A percentile compares a stretch with the other conserved stretches of the same genome.
Evolutionary conservation across 1,140 invertebrate species (phyloP).

Genomic region (Drosophila murphyi): DNA sequence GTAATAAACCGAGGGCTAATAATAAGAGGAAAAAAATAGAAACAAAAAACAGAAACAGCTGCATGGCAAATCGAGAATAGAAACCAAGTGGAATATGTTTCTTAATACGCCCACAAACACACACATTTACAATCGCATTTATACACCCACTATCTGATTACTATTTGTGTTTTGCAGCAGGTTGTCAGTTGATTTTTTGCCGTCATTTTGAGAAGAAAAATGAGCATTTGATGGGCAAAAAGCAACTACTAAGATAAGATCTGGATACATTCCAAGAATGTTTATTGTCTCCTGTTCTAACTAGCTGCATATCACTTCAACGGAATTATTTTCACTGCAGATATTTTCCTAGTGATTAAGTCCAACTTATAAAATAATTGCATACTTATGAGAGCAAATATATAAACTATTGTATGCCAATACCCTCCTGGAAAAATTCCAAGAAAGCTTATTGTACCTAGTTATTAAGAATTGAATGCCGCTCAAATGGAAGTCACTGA

Average conservation of each 20-base stretch:
- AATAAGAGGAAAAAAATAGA: conserved; percentile 21
- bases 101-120: conserved; percentile 4
- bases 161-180: conserved; percentile 26
- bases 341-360: too few species aligned
- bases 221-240: conserved; percentile 28
- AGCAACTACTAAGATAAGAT: not conserved
- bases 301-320: too few species aligned
- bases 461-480: too few species aligned
- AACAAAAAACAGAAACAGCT: conserved; percentile 33
- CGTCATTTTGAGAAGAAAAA: conserved; percentile 28
- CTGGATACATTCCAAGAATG: too few species aligned
- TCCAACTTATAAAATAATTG: not conserved
- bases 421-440: too few species aligned
- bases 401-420: too few species aligned
- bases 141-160: conserved; percentile 29
- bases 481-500: too few species aligned
- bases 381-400: conserved; percentile 5
- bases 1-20: conserved; percentile 40
- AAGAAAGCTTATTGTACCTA: too few species aligned
- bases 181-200: conserved; percentile 13
- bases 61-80: conserved; percentile 40
- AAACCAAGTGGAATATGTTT: conserved; percentile 37
- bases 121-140: not conserved
- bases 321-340: too few species aligned
- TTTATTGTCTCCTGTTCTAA: too few species aligned